phyloP scores from a whole-genome alignment of 1,140 invertebrate species.

The Phthorimaea operculella region DNA sequence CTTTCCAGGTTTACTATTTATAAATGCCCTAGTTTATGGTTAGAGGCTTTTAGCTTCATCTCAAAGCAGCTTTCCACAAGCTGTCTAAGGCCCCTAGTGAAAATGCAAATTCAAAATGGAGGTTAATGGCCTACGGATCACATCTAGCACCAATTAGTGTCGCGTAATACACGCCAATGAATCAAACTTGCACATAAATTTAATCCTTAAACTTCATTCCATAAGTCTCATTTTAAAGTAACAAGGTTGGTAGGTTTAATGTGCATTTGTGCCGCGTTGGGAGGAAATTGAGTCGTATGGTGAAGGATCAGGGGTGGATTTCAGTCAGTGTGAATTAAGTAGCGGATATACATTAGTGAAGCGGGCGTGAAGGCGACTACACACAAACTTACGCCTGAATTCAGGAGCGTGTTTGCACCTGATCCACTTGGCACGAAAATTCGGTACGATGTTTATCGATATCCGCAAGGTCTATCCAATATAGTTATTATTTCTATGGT shows the following conservation, averaged over 20 bases:
- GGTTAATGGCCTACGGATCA: conserved; percentile 22
- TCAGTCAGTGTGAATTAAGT: neutral
- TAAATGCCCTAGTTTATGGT: too few relatives aligned
- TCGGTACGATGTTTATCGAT: too few relatives aligned
- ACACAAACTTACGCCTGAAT: neutral
- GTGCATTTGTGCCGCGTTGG: neutral
- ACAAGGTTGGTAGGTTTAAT: neutral
- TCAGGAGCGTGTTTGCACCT: too few relatives aligned
- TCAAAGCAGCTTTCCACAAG: neutral
- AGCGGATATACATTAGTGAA: conserved; percentile 1
- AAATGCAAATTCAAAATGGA: conserved; percentile 23
- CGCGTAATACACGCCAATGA: neutral
- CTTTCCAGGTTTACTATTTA: too few relatives aligned
- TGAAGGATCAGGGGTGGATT: neutral
- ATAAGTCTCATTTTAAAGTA: neutral
- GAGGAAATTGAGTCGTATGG: neutral
- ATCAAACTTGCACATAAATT: conserved; percentile 3
- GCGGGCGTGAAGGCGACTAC: neutral
- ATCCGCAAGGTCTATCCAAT: too few relatives aligned
- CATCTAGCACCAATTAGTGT: conserved; percentile 22
- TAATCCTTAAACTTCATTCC: neutral
- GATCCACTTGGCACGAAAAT: too few relatives aligned
- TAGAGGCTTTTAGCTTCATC: neutral
- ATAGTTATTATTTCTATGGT: too few relatives aligned
- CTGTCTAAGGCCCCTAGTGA: neutral